Evolutionary conservation across 1,140 invertebrate species (phyloP), one percentile per base, ranked within the genome.

Genomic region (Spodoptera frugiperda): DNA sequence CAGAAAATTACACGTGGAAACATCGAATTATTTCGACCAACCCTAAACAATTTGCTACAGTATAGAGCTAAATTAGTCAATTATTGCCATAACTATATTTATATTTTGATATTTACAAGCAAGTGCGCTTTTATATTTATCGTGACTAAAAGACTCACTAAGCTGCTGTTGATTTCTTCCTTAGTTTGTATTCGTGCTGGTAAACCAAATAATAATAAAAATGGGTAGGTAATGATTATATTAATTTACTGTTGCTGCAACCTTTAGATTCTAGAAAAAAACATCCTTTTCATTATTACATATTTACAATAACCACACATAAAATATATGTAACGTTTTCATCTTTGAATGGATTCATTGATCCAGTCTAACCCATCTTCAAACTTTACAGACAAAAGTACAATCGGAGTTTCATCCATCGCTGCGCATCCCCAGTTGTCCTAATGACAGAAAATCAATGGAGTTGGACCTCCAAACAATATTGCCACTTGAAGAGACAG

Each of bases 391-490:
- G n/a, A 19, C 51, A 53, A 53, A 17, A 53, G 17, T 17, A 15
- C 6, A 19, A 53, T 11, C 6, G 15, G 17, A 12, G 46, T 17
- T 48, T 21, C 21, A 2, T 30, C 5, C 17, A 65, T 33, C 5
- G 15, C 39, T 48, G 17, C n/a, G 33, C 30, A 44, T 59, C 49
- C 14, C 8, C 33, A 71, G 51, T 3, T 9, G 14, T 49, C 55
- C 21, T 73, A 61, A 73, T 51, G 55, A 73, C 71, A 48, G 55
- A 49, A 73, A 73, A 59, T 73, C 71, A 73, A 59, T 73, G 55
- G 33, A 61, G 44, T 33, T 5, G 15, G 39, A 72, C 71, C 44
- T 30, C 54, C 53, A 55, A 71, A 55, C 30, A 73, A 73, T 33
- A 73, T 73, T 73, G 71, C 19, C 55, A 59, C 71, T 73, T 49